Percentiles rank a stretch among this genome's conserved stretches.
phyloP scores from a whole-genome alignment of 2,888 invertebrate species.

The Polyommatus icarus region DNA sequence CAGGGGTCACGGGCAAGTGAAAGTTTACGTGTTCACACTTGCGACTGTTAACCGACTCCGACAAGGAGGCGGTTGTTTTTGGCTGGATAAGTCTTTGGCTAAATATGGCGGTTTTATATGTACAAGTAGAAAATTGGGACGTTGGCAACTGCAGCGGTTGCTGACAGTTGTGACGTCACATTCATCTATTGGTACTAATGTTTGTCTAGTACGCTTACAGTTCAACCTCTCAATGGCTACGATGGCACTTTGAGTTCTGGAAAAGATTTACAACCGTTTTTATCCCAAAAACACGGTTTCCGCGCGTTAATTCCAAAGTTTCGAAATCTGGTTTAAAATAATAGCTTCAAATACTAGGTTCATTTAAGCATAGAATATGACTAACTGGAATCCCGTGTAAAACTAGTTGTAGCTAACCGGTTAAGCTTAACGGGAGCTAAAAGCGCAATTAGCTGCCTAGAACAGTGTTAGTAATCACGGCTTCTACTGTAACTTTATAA shows the following conservation, averaged over 20 bases:
- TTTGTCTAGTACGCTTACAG: no score
- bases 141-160: no score
- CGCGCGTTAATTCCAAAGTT: not conserved
- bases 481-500: not conserved
- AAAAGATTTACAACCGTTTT: no score
- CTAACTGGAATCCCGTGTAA: not conserved
- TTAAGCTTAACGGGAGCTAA: conserved; percentile 8
- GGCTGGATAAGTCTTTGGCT: not conserved
- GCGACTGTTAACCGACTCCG: not conserved
- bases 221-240: no score
- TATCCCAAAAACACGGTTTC: no score
- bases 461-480: not conserved
- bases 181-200: no score
- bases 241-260: no score
- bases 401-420: not conserved
- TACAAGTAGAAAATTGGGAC: not conserved
- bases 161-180: no score
- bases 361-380: not conserved
- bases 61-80: not conserved
- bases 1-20: conserved; percentile 18
- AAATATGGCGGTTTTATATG: not conserved
- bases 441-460: not conserved
- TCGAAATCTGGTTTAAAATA: not conserved
- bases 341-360: not conserved
- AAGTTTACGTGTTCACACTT: conserved; percentile 12